Conservation (phyloP, 1,140 invertebrate genomes). For the Drosophila gunungcola region DNA sequence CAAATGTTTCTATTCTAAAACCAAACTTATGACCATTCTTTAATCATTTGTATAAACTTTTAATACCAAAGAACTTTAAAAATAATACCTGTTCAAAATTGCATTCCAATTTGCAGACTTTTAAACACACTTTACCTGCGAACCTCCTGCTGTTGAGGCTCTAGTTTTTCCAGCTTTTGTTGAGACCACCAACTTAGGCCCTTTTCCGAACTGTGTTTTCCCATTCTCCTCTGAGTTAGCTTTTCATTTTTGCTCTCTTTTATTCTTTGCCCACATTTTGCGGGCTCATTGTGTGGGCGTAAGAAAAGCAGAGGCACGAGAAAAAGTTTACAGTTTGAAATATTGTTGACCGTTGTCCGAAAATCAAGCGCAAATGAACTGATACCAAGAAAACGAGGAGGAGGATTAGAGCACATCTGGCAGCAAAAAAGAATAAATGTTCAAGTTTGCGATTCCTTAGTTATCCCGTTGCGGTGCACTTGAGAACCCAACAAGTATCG, state of each 20-base stretch:
- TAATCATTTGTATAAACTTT: background rate
- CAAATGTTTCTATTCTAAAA: background rate
- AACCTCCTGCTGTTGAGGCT: conserved; percentile 12
- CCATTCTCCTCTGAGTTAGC: conserved; percentile 63
- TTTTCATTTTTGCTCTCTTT: conserved; percentile 42
- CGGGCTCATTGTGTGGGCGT: conserved; percentile 42
- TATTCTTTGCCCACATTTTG: conserved; percentile 38
- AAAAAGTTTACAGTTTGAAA: conserved; percentile 78
- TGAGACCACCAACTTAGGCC: conserved; percentile 20
- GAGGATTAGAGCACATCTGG: conserved; percentile 52
- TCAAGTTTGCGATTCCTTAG: conserved; percentile 62
- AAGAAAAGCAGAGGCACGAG: conserved; percentile 45
- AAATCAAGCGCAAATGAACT: conserved; percentile 62
- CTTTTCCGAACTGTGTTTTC: conserved; percentile 40
- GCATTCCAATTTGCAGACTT: background rate
- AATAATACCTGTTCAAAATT: conserved; percentile 3
- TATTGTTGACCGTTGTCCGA: conserved; percentile 67
- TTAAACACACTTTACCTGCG: conserved; percentile 10
- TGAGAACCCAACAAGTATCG: conserved; percentile 22
- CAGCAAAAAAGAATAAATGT: conserved; percentile 42
- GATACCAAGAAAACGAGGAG: conserved; percentile 14
- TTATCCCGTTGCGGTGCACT: conserved; percentile 19
- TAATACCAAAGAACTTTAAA: background rate
- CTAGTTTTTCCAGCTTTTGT: conserved; percentile 16
- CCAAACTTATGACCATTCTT: no score